Base-by-base conservation (phyloP, 2,888 invertebrate species). In the Notodonta dromedarius region DNA sequence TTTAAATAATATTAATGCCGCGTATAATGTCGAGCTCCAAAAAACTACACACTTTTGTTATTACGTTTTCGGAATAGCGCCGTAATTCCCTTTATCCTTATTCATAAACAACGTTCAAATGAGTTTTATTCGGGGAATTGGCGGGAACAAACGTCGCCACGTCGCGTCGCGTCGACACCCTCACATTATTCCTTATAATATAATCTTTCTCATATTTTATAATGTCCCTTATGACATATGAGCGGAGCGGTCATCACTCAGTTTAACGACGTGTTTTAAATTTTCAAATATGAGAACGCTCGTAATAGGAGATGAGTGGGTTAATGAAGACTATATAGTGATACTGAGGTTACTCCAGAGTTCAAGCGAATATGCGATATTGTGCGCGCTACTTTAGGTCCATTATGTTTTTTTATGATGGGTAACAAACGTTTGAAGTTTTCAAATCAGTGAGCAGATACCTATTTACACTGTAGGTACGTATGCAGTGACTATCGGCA, bases 121-220 rank as follows among this genome's bases (percentile, higher is more conserved):
- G 76, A 76, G 74, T 73, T 76, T 71, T 71, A 71, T 77, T 67
- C 65, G 69, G 58, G 67, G 63, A 63, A 63, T 57, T 59, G 52
- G 59, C 58, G 60, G 55, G 64, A 12, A 40, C 11, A 9, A 54
- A 54, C 14, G 39, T 39, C 53, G n/a, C 58, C 69, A 64, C 65
- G 70, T 61, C 73, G 70, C 58, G 67, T 66, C 73, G 72, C 63
- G 76, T 77, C 74, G 65, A 66, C 71, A 69, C 67, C 71, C 68
- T 71, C 73, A 65, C 68, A 73, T 78, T 76, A 76, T 78, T 80
- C 69, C 70, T 70, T 76, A 73, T 24, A 24, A 24, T 73, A 74
- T 77, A 79, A 82, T 80, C 77, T 78, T 78, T 70, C 69, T 67
- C 67, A 74, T 73, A 74, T 80, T 82, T 82, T 80, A 83, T 81